These are phyloP conservation scores for Brotula barbata DNA, from an alignment of 2,797 vertebrate species.

Conservation along the genomic window DNA sequence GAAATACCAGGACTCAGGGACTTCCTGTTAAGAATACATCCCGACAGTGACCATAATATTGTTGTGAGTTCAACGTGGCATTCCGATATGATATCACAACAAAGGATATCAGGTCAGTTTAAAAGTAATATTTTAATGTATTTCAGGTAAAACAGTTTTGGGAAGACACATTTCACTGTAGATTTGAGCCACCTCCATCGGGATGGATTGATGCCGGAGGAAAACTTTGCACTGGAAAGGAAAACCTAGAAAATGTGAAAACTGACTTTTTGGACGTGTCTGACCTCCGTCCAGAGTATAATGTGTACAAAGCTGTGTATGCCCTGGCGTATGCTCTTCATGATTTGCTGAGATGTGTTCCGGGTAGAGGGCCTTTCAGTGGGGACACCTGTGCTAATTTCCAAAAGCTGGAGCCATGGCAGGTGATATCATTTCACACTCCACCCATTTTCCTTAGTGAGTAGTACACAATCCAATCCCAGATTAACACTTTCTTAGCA, in stretches of 20 bases:
- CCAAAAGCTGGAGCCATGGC: conserved; percentile 69
- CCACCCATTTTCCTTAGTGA: background rate
- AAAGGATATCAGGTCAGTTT: no score
- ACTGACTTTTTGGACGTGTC: conserved; percentile 54
- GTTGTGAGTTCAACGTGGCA: no score
- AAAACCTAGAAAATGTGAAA: conserved; percentile 18
- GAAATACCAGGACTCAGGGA: conserved; percentile 59
- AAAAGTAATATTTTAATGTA: no score
- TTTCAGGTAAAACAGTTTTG: conserved; percentile 39
- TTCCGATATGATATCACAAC: no score
- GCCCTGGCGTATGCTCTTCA: conserved; percentile 72
- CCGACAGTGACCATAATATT: conserved; percentile 11
- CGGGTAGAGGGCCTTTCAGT: conserved; percentile 66
- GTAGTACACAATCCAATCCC: no score
- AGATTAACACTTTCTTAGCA: no score
- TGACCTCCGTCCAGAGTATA: conserved; percentile 60
- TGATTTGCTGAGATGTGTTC: conserved; percentile 62
- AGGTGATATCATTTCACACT: conserved; percentile 54
- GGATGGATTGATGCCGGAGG: conserved; percentile 3
- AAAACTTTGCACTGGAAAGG: conserved; percentile 33
- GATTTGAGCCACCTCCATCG: conserved; percentile 37
- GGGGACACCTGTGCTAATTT: conserved; percentile 63
- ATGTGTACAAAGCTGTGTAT: conserved; percentile 74
- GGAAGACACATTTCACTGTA: conserved; percentile 58
- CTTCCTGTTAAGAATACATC: conserved; percentile 41